Conservation (phyloP, 1,140 invertebrate species). For the Micrasema longulum region DNA sequence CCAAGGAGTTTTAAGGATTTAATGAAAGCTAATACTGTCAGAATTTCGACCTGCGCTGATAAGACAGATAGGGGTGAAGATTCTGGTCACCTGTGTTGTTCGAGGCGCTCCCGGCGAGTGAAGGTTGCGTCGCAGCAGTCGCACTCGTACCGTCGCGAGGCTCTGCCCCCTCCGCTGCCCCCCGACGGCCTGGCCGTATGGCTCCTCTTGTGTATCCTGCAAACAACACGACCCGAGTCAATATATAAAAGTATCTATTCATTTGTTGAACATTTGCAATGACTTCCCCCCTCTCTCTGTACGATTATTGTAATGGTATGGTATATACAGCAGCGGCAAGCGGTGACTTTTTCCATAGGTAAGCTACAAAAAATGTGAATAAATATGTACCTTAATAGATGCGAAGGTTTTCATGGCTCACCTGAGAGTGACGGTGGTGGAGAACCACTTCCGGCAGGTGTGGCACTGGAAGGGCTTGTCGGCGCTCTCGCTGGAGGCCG, state of each 20-base stretch:
- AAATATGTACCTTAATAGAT: conserved; percentile 1
- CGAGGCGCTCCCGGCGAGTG: conserved; percentile 62
- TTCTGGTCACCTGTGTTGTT: conserved; percentile 61
- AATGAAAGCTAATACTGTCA: too few species aligned
- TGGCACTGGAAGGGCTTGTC: conserved; percentile 67
- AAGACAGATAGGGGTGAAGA: too few species aligned
- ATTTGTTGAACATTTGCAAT: too few species aligned
- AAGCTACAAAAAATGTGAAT: too few species aligned
- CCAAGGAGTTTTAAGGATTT: too few species aligned
- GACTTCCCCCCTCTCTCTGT: too few species aligned
- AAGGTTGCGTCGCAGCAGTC: conserved; percentile 65
- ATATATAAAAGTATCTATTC: too few species aligned
- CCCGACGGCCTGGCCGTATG: conserved; percentile 60
- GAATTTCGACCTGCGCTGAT: too few species aligned
- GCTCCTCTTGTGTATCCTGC: conserved; percentile 62
- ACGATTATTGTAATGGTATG: too few species aligned
- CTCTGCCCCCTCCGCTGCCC: conserved; percentile 56
- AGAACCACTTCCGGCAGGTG: conserved; percentile 65
- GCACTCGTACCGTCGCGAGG: conserved; percentile 61
- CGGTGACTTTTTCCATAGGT: too few species aligned
- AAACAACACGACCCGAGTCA: too few species aligned
- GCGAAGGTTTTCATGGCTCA: conserved; percentile 57
- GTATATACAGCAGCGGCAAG: too few species aligned
- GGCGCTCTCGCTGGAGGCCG: conserved; percentile 61
- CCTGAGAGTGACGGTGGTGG: conserved; percentile 64